Base-by-base conservation (phyloP, 2,888 invertebrate genomes). In the Tenodera sinensis region DNA sequence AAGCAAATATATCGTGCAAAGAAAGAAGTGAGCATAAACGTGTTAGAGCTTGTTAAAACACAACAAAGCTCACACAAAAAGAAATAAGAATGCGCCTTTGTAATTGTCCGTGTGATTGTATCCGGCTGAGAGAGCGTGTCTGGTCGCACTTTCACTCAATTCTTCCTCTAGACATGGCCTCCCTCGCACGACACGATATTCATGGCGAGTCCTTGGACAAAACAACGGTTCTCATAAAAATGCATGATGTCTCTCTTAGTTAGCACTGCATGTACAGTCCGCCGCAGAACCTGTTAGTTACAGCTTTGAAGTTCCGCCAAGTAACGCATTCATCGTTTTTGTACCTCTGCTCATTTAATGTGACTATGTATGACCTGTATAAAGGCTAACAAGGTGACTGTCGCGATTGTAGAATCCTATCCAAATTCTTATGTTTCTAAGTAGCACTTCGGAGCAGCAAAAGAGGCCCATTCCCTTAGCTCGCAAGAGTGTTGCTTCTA, bases 221-320 rank as follows among this genome's bases (percentile, higher is more conserved):
- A 30, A 47, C 85, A 85, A 85, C 54, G 54, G 20, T 71, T 71
- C 34, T 85, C 85, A 85, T 85, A 85, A 85, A 85, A 85, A 85
- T 85, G 42, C 47, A 47, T 85, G 85, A 85, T 34, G 85, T 27
- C 47, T 85, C 47, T 42, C 30, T 85, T 42, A 85, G 47, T 85
- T 71, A 71, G 25, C 54, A 20, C 54, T 71, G 20, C 54, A 20
- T 71, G 54, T 71, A 71, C 25, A 71, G 54, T 71, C 15, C 54
- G 20, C 54, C 54, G 54, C 54, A 20, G 54, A 15, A 54, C 54
- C 25, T 71, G 54, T 71, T 42, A 71, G 20, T 71, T 71, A 15
- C 25, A 25, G 54, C 20, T 71, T 71, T 71, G 54, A 71, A 71
- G 6, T 71, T 20, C 54, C 42, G 42, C 12, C 20, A 20, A 71